phyloP scores from a whole-genome alignment of 2,888 invertebrate species.

The Lampropteryx suffumata region DNA sequence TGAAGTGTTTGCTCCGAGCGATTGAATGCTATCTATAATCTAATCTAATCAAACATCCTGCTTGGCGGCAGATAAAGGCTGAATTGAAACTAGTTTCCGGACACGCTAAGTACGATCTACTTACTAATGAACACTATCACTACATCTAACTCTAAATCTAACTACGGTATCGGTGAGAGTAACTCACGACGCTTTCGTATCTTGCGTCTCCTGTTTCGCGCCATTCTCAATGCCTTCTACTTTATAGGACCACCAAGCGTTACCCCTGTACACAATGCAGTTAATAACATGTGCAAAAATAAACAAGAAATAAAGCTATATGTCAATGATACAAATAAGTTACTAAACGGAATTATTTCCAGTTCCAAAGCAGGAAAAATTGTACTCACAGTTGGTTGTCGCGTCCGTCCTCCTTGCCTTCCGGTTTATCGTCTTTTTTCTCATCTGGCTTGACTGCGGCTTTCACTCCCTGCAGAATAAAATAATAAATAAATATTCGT shows the following conservation, averaged over 20 bases:
- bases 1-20: no score
- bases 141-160: slow-evolving; percentile 7
- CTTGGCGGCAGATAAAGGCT: slow-evolving; percentile 14
- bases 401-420: slow-evolving; percentile 88
- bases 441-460: slow-evolving; percentile 55
- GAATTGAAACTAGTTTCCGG: not conserved
- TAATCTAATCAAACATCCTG: slow-evolving; percentile 2
- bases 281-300: slow-evolving; percentile 24
- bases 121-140: no score
- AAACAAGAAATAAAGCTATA: slow-evolving; percentile 13
- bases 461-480: slow-evolving; percentile 47
- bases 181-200: slow-evolving; percentile 31
- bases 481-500: no score
- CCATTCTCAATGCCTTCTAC: slow-evolving; percentile 36
- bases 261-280: slow-evolving; percentile 29
- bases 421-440: slow-evolving; percentile 75
- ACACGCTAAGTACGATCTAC: no score
- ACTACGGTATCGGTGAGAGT: slow-evolving; percentile 7
- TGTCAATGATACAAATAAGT: slow-evolving; percentile 4
- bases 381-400: slow-evolving; percentile 88
- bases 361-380: not conserved
- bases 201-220: slow-evolving; percentile 19
- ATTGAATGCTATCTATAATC: not conserved
- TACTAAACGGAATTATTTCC: not conserved
- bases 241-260: slow-evolving; percentile 35